Conservation (phyloP, 2,113 vertebrate genomes). For the Coryphaenoides rupestris region DNA sequence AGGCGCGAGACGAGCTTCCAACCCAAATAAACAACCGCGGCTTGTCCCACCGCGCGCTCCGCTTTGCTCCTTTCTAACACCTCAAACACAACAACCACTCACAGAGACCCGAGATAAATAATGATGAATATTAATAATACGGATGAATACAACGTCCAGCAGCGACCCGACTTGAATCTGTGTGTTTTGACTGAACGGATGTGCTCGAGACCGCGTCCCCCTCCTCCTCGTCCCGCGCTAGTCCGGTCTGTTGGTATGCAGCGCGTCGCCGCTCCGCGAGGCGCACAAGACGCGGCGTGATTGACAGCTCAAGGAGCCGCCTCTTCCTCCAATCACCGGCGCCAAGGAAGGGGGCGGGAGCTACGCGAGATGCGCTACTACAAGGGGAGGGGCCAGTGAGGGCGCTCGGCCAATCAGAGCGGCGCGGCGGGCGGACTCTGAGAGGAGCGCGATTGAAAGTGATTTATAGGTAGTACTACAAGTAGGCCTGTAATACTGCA, state of each 20-base stretch:
- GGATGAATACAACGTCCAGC: too few species aligned
- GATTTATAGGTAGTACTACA: slow-evolving; percentile 77
- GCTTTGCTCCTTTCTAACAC: too few species aligned
- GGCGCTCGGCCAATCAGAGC: slow-evolving; percentile 49
- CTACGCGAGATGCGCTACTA: slow-evolving; percentile 35
- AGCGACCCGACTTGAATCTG: too few species aligned
- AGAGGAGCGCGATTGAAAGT: slow-evolving; percentile 47
- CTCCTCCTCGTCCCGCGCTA: not conserved
- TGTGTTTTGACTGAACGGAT: too few species aligned
- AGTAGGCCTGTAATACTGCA: too few species aligned
- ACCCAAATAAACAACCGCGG: slow-evolving; percentile 19
- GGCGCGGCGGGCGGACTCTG: slow-evolving; percentile 43
- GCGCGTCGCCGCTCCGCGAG: slow-evolving; percentile 61
- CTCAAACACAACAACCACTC: too few species aligned
- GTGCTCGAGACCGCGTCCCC: not conserved
- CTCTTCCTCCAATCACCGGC: slow-evolving; percentile 58
- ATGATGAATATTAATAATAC: too few species aligned
- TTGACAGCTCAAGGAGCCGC: slow-evolving; percentile 65
- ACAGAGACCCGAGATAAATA: too few species aligned
- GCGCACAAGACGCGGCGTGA: slow-evolving; percentile 59
- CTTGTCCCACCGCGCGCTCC: too few species aligned
- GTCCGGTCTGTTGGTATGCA: slow-evolving; percentile 63
- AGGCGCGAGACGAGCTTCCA: not conserved
- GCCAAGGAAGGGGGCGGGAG: slow-evolving; percentile 54
- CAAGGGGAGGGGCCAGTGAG: slow-evolving; percentile 36